Evolutionary conservation across 2,888 invertebrate species (phyloP).

Genomic region (Nomada hirtipes): DNA sequence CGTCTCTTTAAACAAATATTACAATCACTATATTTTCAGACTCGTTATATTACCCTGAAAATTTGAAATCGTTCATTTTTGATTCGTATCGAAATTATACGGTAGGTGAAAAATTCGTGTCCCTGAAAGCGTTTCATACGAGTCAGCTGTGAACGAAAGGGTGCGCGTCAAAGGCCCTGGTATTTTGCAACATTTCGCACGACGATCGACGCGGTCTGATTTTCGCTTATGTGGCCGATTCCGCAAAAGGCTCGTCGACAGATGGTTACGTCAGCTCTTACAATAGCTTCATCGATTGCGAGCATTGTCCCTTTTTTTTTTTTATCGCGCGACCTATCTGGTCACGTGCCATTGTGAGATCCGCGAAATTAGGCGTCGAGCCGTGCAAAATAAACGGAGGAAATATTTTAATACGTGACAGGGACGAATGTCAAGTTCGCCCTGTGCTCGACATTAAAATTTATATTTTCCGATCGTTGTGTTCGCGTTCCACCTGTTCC

Average conservation of each 20-base stretch:
- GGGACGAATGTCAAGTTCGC: neutral
- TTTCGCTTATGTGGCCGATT: slow-evolving; percentile 64
- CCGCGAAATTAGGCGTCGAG: slow-evolving; percentile 20
- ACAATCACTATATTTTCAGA: neutral
- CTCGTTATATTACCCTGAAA: too few relatives aligned
- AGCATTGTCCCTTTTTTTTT: slow-evolving; percentile 57
- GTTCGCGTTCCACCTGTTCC: neutral
- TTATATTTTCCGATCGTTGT: neutral
- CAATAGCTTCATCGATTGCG: slow-evolving; percentile 58
- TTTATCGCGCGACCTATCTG: slow-evolving; percentile 27
- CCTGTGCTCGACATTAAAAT: slow-evolving; percentile 11
- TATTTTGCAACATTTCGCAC: slow-evolving; percentile 56
- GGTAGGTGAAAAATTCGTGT: neutral
- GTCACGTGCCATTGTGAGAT: slow-evolving; percentile 41
- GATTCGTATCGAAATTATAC: too few relatives aligned
- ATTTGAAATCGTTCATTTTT: neutral
- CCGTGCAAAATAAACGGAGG: neutral
- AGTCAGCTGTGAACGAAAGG: neutral
- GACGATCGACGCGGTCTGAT: slow-evolving; percentile 43
- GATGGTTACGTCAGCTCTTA: slow-evolving; percentile 57
- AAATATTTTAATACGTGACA: slow-evolving; percentile 11
- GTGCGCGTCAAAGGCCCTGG: slow-evolving; percentile 17
- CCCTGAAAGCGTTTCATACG: neutral
- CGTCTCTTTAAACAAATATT: neutral
- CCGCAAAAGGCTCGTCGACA: slow-evolving; percentile 43